Base-by-base conservation (phyloP, 2,113 vertebrate species). In the Crypturellus undulatus region DNA sequence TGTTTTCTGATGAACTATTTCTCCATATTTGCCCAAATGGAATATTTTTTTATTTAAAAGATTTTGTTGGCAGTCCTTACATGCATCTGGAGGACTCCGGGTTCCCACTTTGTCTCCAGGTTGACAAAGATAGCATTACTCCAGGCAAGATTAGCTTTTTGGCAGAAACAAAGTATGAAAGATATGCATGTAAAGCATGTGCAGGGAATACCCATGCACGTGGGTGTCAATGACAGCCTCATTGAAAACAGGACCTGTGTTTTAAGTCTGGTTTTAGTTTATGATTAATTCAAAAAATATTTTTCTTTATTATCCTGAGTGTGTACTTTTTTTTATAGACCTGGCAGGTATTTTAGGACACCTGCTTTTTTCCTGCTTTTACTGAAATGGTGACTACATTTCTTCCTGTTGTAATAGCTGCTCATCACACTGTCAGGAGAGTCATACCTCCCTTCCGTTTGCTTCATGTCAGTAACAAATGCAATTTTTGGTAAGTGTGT, bases 321-420 rank as follows among this genome's bases (percentile, higher is more conserved):
- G 16, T 3, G 2, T 72, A 20, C 16, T 30, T 63, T 83, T 94
- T 62, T 65, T 43, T 89, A 79, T 84, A 94, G 68, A 58, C 76
- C 86, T 97, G 79, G 90, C 89, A 91, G 69, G 81, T 81, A 78
- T 89, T 92, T 94, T 97, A 82, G 84, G 68, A n/a, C 34, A 92
- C 60, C 92, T 26, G 6, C n/a, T 97, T 45, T 24, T 84, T 86
- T 93, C 90, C 28, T 68, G 90, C 81, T 88, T 95, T 86, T 22
- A 92, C 84, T 68, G 75, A 96, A 92, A 96, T 90, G 90, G 85
- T 92, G 63, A 95, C 80, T 32, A 94, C 84, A 62, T 95, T 97
- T 92, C 79, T 93, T 60, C 82, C 94, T 36, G 69, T 93, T 79
- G 94, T 89, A 59, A 89, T 54, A 1, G 80, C 90, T 69, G 72